Percentiles rank a stretch among this genome's conserved stretches.
Conservation (phyloP, 2,797 vertebrate genomes). For the Gymnothorax javanicus region DNA sequence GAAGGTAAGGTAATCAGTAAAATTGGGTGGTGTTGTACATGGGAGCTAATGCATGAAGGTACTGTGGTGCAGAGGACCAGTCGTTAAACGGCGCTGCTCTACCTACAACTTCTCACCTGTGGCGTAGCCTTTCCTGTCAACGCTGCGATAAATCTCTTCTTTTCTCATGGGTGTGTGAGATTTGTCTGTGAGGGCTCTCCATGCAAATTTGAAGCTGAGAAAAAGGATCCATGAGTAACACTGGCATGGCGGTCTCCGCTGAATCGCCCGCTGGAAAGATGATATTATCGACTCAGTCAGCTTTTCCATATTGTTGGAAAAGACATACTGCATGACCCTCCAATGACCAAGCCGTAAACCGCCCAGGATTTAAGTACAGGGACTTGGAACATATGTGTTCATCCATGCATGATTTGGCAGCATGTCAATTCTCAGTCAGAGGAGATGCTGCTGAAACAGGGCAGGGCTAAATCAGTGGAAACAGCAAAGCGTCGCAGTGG, state of each 20-base stretch:
- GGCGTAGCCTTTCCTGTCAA: neutral
- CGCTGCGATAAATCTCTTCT: neutral
- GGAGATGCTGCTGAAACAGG: neutral
- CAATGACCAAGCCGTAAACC: neutral
- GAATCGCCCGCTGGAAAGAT: neutral
- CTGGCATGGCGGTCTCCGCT: neutral
- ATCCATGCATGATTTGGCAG: neutral
- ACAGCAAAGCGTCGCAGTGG: neutral
- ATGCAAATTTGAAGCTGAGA: neutral
- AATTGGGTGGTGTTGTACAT: too few relatives aligned
- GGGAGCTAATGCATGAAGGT: too few relatives aligned
- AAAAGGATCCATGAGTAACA: neutral
- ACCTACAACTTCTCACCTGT: neutral
- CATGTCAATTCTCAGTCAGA: neutral
- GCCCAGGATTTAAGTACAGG: neutral
- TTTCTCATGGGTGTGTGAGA: neutral
- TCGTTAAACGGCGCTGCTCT: neutral
- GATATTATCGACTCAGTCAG: neutral
- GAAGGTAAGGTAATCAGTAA: too few relatives aligned
- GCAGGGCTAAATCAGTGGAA: constrained; percentile 9
- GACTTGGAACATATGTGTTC: neutral
- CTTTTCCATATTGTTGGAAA: neutral
- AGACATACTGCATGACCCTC: neutral
- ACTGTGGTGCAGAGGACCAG: too few relatives aligned
- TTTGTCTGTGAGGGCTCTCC: neutral